Percentiles rank a stretch among this genome's conserved stretches.
Conservation (phyloP, 2,797 vertebrate species). For the Limosa lapponica region DNA sequence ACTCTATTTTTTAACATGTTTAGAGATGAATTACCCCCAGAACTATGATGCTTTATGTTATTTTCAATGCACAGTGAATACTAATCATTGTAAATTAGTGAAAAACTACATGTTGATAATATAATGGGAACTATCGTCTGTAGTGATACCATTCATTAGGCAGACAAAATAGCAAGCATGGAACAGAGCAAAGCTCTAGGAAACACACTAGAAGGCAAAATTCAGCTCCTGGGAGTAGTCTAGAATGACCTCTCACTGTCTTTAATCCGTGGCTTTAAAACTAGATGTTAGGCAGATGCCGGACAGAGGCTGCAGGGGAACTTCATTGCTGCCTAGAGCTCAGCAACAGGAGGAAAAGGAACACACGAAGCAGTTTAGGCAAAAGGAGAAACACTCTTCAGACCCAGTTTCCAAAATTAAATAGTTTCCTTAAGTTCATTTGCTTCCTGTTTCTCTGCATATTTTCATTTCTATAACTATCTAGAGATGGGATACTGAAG, state of each 20-base stretch:
- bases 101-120: not conserved
- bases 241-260: not conserved
- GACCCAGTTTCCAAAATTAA: not conserved
- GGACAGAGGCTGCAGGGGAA: not conserved
- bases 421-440: not conserved
- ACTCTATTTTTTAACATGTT: not conserved
- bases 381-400: not conserved
- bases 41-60: not conserved
- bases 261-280: not conserved
- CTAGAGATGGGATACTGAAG: not conserved
- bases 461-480: not conserved
- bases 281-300: not conserved
- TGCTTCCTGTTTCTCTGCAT: not conserved
- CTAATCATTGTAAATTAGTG: not conserved
- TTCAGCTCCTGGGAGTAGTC: not conserved
- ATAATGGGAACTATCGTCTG: not conserved
- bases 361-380: fast-evolving
- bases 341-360: not conserved
- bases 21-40: not conserved
- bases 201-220: not conserved
- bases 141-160: not conserved
- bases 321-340: not conserved
- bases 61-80: not conserved
- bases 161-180: not conserved
- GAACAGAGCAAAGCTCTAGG: not conserved